Evolutionary conservation across 23 tunicate species (phyloP), one percentile per base, ranked within the genome.

Genomic region (Trididemnum nubilum): DNA sequence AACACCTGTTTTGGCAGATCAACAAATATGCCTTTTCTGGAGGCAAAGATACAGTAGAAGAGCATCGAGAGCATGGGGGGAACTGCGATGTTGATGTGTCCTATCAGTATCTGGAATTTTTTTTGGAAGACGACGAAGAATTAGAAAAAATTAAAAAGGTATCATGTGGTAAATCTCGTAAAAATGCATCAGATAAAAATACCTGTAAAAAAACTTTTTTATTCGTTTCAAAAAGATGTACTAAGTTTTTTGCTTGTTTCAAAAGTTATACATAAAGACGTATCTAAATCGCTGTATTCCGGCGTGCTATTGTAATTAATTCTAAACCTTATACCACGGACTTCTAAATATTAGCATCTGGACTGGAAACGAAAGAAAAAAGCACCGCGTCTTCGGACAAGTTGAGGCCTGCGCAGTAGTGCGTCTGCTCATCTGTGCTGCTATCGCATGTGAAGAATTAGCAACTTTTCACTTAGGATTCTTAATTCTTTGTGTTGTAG

Each of bases 21-120:
- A 95, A 95, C 80, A 90, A 85, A 37, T 95, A 95, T 61, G 99
- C 99, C 12, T 95, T 90, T 73, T 85, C 91, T 58, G 99, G 99
- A 2, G 99, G 99, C 32, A 85, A 71, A 34, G 92, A 85, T 35
- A 89, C 90, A 22, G 65, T 95, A 1, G 99, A 95, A 69, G 87
- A 81, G 72, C 99, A 95, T 59, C 74, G 96, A 39, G 28, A 95
- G 58, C 32, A 58, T 36, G 99, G 99, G 1, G 99, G 99, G 12
- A 78, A 95, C 40, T 82, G 90, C 65, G 85, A 77, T 7, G 94
- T 89, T 27, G 99, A 95, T 71, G 94, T 89, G 25, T 85, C 92
- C 1, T 85, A 39, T 71, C 95, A 95, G 37, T 95, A 89, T 85
- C 81, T 95, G 27, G 65, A 79, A 34, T 95, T 95, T 63, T 95